Evolutionary conservation across 1,140 invertebrate genomes (phyloP), one percentile per base, ranked within the genome.

Genomic region (Drosophila bocqueti): DNA sequence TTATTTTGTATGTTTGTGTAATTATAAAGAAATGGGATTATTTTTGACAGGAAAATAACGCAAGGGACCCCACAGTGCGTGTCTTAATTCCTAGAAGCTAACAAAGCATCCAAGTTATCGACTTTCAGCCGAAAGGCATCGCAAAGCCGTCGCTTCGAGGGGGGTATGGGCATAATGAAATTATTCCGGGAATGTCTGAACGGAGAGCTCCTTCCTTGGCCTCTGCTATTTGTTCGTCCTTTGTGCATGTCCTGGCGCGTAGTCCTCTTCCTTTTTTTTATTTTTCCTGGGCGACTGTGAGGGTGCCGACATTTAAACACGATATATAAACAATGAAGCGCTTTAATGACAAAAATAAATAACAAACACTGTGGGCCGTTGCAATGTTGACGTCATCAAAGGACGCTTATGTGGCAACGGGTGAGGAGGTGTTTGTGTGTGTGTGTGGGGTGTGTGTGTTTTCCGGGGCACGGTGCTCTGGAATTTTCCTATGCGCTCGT

Each of bases 271-370:
- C 1, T 49, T 5, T 16, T 26, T 16, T 15, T 24, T 10, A 24
- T 24, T 47, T 18, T 43, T 26, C 10, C 31, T 18, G 49, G 49
- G n/a, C 58, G 38, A 4, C 40, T 26, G 46, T 11, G 34, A 43
- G 54, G 31, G 57, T 29, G 34, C 46, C 66, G 81, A 64, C 72
- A 84, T 84, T 80, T 84, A 80, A 84, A 81, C 59, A 68, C 81
- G 73, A 80, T 84, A 84, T 84, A 80, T 84, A 84, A 80, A 84
- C 79, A 82, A 76, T 76, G 55, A 78, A 78, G 75, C 76, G 76
- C 69, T 89, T 89, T 78, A 87, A 83, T 89, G 79, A 71, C 54
- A 62, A 78, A 76, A 76, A 77, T 76, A 76, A 86, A 82, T 86
- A 81, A 74, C 54, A 67, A 73, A 76, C 71, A 66, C 36, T 61